phyloP scores from a whole-genome alignment of 2,797 vertebrate genomes.

The Coregonus sp. region DNA sequence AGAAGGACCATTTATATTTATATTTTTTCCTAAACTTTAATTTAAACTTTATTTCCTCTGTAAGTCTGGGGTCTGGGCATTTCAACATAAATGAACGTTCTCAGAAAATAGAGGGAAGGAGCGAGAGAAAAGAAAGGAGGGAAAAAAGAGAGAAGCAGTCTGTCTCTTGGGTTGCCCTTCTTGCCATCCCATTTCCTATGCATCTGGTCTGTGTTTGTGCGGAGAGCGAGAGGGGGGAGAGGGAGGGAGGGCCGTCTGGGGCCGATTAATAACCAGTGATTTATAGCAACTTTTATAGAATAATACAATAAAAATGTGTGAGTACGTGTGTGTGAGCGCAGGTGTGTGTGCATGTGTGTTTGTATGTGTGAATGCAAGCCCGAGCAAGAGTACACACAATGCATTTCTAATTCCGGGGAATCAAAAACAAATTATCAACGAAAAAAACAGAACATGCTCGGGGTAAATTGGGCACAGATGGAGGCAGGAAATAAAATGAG shows the following conservation, averaged over 20 bases:
- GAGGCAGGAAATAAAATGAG: constrained; percentile 75
- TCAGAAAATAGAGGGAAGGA: constrained; percentile 72
- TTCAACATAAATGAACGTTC: constrained; percentile 74
- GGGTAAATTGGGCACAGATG: constrained; percentile 97
- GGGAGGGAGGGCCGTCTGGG: constrained; percentile 79
- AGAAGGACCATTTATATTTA: constrained; percentile 68
- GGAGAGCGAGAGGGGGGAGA: constrained; percentile 46
- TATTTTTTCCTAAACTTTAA: constrained; percentile 74
- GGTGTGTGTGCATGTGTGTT: constrained; percentile 47
- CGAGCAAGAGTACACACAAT: constrained; percentile 80
- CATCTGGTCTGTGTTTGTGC: constrained; percentile 84
- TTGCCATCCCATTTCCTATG: constrained; percentile 88
- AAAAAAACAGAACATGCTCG: constrained; percentile 82
- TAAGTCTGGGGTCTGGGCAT: constrained; percentile 76
- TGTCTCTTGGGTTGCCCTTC: constrained; percentile 90
- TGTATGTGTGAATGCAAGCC: constrained; percentile 19
- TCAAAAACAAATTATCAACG: constrained; percentile 96
- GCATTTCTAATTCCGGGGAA: constrained; percentile 95
- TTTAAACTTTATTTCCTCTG: constrained; percentile 80
- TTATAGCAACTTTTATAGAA: constrained; percentile 99
- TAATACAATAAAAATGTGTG: constrained; percentile 94
- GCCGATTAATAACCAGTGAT: constrained; percentile 97
- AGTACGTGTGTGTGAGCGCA: constrained; percentile 64
- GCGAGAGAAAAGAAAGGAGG: constrained; percentile 36
- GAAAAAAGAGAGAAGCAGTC: constrained; percentile 54